A percentile compares a stretch with the other conserved stretches of the same genome.
These are phyloP conservation scores for Girardia tigrina DNA, from an alignment of 2,888 invertebrate genomes.

Conservation along the genomic window DNA sequence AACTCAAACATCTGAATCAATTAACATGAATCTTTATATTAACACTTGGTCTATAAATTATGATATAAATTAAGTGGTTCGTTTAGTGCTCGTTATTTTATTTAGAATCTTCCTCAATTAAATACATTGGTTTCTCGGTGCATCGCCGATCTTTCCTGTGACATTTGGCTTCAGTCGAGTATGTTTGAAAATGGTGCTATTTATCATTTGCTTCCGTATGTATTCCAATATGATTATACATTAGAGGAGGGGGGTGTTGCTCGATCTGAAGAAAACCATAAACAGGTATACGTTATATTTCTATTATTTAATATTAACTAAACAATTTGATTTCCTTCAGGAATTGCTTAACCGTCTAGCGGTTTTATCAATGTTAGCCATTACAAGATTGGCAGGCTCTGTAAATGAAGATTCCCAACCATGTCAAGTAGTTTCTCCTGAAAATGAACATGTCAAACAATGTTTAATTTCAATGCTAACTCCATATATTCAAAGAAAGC, in stretches of 20 bases:
- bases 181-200: conserved; percentile 61
- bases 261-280: conserved; percentile 67
- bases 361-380: conserved; percentile 67
- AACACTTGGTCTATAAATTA: too few species aligned
- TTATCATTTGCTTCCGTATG: conserved; percentile 74
- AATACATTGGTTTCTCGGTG: conserved; percentile 78
- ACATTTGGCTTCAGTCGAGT: conserved; percentile 63
- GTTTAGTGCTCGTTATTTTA: too few species aligned
- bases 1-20: too few species aligned
- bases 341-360: conserved; percentile 74
- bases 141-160: conserved; percentile 70
- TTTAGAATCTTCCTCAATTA: conserved; percentile 62
- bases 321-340: conserved; percentile 49
- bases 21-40: too few species aligned
- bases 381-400: conserved; percentile 55
- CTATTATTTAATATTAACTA: not conserved
- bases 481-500: conserved; percentile 66
- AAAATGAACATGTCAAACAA: conserved; percentile 58
- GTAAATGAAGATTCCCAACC: not conserved
- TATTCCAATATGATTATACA: conserved; percentile 90
- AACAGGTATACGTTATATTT: conserved; percentile 53
- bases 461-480: conserved; percentile 64
- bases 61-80: too few species aligned
- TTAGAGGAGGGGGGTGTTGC: conserved; percentile 86
- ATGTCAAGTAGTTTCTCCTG: conserved; percentile 40